Evolutionary conservation across 2,888 invertebrate species (phyloP).

Genomic region (Mystacides longicornis): DNA sequence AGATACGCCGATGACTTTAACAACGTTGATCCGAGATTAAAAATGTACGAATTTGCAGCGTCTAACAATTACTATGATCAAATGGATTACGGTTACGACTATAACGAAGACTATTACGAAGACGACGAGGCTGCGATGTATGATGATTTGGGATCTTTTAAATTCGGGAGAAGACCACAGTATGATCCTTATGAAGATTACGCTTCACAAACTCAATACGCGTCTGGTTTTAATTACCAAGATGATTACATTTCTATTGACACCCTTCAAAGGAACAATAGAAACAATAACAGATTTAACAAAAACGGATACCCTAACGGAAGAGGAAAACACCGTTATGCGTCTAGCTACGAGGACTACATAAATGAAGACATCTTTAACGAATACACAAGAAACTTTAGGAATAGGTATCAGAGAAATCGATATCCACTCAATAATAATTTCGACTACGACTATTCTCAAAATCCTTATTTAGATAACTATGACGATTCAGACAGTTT

Average conservation of each 20-base stretch:
- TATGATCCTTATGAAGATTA: background rate
- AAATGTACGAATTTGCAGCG: background rate
- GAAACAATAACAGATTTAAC: background rate
- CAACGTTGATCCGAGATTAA: slow-evolving; percentile 11
- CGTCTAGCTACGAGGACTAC: slow-evolving; percentile 14
- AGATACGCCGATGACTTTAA: slow-evolving; percentile 3
- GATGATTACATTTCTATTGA: slow-evolving; percentile 13
- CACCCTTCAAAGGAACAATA: slow-evolving; percentile 2
- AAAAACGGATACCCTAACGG: background rate
- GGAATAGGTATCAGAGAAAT: background rate
- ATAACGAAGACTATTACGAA: slow-evolving; percentile 18
- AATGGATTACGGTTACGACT: slow-evolving; percentile 18
- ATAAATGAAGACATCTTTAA: slow-evolving; percentile 12
- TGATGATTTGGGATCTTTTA: background rate
- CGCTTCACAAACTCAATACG: slow-evolving; percentile 14
- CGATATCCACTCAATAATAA: background rate
- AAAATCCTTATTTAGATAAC: slow-evolving; percentile 6
- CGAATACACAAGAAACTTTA: slow-evolving; percentile 11
- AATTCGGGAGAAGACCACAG: background rate
- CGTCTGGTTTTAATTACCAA: slow-evolving; percentile 14
- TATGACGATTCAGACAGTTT: slow-evolving; percentile 6
- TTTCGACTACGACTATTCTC: slow-evolving; percentile 12
- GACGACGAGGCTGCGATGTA: slow-evolving; percentile 1
- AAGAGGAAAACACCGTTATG: slow-evolving; percentile 16
- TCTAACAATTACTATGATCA: background rate